Conservation (phyloP, 1,140 invertebrate species). For the Philaenus spumarius region DNA sequence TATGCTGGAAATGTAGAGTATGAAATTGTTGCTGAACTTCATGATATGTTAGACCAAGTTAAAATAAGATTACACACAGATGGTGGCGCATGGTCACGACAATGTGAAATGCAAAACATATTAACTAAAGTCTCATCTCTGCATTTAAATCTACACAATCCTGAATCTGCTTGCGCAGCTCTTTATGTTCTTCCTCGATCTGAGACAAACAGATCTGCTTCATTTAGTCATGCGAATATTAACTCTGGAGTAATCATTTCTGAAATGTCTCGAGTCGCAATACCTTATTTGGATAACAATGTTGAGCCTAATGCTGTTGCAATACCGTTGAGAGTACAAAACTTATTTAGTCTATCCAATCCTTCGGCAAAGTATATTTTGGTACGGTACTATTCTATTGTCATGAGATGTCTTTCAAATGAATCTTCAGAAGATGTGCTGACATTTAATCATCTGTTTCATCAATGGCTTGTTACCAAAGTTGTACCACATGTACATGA, state of each 20-base stretch:
- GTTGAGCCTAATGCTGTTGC: conserved; percentile 23
- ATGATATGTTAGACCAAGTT: conserved; percentile 12
- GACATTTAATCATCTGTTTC: conserved; percentile 19
- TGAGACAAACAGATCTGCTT: background rate
- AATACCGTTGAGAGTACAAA: conserved; percentile 20
- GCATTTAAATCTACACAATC: conserved; percentile 7
- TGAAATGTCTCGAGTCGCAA: conserved; percentile 17
- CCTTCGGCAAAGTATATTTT: conserved; percentile 18
- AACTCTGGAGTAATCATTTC: background rate
- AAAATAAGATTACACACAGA: conserved; percentile 21
- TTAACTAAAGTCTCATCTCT: conserved; percentile 18
- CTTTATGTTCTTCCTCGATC: background rate
- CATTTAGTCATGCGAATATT: background rate
- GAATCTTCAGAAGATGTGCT: conserved; percentile 13
- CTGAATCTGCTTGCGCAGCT: conserved; percentile 14
- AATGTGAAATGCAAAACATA: conserved; percentile 18
- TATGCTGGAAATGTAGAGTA: conserved; percentile 28
- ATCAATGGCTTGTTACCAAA: conserved; percentile 18
- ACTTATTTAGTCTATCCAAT: conserved; percentile 22
- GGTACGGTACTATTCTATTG: conserved; percentile 22
- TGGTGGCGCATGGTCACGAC: conserved; percentile 20
- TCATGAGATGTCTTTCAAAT: conserved; percentile 21
- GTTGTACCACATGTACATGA: conserved; percentile 25
- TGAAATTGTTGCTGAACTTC: conserved; percentile 7
- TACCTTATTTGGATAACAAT: conserved; percentile 26